Base-by-base conservation (phyloP, 2,797 vertebrate species). In the Staurois parvus region DNA sequence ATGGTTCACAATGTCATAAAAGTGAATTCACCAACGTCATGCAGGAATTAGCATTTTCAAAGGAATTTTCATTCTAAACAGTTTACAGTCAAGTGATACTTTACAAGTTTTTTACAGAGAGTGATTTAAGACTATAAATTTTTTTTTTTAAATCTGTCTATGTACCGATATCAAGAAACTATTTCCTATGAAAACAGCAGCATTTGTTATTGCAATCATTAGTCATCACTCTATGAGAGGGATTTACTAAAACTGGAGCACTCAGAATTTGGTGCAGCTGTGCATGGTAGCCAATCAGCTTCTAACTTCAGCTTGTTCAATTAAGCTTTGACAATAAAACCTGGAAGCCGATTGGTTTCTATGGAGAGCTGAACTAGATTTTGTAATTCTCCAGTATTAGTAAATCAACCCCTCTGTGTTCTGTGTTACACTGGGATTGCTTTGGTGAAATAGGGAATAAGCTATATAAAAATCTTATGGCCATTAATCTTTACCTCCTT, bases 41-140 rank as follows among this genome's bases (percentile, higher is more conserved):
- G 30, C 34, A 75, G 81, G 81, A 84, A 87, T 87, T 84, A 87
- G 85, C 70, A 79, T 87, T 87, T 87, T 87, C 69, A 75, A 84
- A 79, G 62, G 85, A 87, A 87, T 87, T 83, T 84, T n/a, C 42
- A 62, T 67, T 87, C 85, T 84, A 87, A 87, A 87, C 85, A 87
- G 81, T 87, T 84, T 79, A 84, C 81, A 75, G 76, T 79, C 32
- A 75, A 67, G 68, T 72, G 28, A 84, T 74, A 83, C 78, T 87
- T 87, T 79, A 79, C 81, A 87, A 84, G 85, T 77, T 83, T 74
- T 79, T 40, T 83, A 56, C 81, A 74, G 62, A 79, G 29, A 59
- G 70, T 30, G 75, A 79, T 40, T 24, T 73, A 29, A 7, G 37
- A 45, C 76, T 68, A 45, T 15, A 42, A 59, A n/a, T 9, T 30